These are phyloP conservation scores for Automeris io DNA, from an alignment of 2,888 invertebrate genomes.

Conservation along the genomic window DNA sequence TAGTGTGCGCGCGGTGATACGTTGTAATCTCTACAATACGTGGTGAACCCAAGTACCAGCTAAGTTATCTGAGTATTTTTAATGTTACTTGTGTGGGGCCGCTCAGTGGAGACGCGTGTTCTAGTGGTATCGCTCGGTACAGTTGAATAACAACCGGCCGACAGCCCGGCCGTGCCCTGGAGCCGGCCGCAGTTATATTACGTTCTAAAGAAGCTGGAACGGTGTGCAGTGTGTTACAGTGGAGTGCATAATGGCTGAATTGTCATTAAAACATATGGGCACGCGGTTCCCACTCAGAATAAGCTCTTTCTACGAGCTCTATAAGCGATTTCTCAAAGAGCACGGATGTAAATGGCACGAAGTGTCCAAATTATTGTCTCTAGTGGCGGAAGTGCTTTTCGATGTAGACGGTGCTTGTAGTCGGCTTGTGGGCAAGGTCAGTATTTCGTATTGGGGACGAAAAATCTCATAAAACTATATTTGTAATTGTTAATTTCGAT, in stretches of 20 bases:
- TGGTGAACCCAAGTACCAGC: conserved; percentile 1
- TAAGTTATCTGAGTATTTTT: conserved; percentile 21
- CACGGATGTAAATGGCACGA: conserved; percentile 72
- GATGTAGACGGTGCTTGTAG: conserved; percentile 65
- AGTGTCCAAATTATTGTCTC: conserved; percentile 60
- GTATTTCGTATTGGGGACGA: conserved; percentile 22
- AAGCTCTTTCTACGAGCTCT: conserved; percentile 61
- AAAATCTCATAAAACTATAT: too few relatives aligned
- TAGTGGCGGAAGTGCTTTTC: conserved; percentile 65
- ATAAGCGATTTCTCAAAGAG: conserved; percentile 67
- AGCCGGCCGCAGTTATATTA: conserved; percentile 16
- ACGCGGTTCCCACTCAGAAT: conserved; percentile 47
- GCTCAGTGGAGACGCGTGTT: conserved; percentile 18
- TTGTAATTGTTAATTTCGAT: too few relatives aligned
- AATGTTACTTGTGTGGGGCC: conserved; percentile 6
- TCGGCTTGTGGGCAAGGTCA: conserved; percentile 65
- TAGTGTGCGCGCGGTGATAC: conserved; percentile 16
- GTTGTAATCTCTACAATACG: neutral
- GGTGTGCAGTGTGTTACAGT: conserved; percentile 30
- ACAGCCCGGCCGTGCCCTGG: conserved; percentile 51
- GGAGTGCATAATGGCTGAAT: conserved; percentile 51
- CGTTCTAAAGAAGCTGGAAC: conserved; percentile 16
- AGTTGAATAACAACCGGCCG: conserved; percentile 60
- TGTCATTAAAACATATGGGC: conserved; percentile 48
- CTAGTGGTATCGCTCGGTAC: conserved; percentile 36